Conservation (phyloP, 2,888 invertebrate species). For the Lasiommata megera region DNA sequence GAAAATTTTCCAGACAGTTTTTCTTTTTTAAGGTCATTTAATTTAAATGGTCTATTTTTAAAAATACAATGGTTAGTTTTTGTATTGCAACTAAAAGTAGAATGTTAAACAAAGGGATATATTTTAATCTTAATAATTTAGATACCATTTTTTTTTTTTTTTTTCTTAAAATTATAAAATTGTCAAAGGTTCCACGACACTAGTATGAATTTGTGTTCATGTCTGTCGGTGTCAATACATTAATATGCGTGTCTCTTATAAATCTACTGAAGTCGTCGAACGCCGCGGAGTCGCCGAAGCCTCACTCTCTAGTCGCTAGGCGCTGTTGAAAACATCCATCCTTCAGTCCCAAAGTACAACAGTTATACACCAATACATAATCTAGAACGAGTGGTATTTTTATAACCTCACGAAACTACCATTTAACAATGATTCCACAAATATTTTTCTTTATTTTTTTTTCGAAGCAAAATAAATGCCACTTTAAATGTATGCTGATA, state of each 20-base stretch:
- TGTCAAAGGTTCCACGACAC: constrained; percentile 8
- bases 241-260: constrained; percentile 7
- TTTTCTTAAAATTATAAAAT: neutral
- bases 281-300: constrained; percentile 9
- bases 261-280: constrained; percentile 1
- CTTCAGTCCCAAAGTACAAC: constrained; percentile 11
- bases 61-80: too few species aligned
- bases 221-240: constrained; percentile 6
- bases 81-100: too few species aligned
- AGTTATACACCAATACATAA: neutral
- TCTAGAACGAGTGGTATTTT: neutral
- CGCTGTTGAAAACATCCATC: constrained; percentile 19
- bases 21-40: too few species aligned
- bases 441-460: too few species aligned
- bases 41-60: too few species aligned
- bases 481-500: too few species aligned
- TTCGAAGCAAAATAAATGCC: too few species aligned
- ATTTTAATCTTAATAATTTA: too few species aligned
- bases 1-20: too few species aligned
- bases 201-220: neutral
- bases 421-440: neutral
- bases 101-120: too few species aligned
- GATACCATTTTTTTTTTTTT: too few species aligned
- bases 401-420: neutral
- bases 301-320: constrained; percentile 7